phyloP scores from a whole-genome alignment of 2,888 invertebrate genomes.

The Homarus gammarus region DNA sequence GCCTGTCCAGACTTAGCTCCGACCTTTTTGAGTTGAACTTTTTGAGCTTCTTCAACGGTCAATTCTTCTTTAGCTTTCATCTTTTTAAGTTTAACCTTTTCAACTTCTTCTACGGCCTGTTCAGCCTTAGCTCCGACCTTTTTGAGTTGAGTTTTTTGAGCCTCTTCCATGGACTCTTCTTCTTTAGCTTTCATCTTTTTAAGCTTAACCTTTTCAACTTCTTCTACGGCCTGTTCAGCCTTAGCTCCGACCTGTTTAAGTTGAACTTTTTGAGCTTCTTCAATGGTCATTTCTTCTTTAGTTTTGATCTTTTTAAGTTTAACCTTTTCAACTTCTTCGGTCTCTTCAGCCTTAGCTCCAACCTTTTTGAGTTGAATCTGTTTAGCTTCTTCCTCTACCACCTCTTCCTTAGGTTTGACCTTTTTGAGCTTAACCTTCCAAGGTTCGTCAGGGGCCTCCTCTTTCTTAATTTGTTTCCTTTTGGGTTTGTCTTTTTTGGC shows the following conservation, averaged over 20 bases:
- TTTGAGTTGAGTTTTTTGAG: conserved; percentile 16
- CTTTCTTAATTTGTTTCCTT: conserved; percentile 29
- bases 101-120: conserved; percentile 11
- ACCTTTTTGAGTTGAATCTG: conserved; percentile 36
- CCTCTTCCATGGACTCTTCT: conserved; percentile 15
- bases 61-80: conserved; percentile 10
- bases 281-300: conserved; percentile 47
- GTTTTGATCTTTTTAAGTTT: conserved; percentile 38
- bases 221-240: conserved; percentile 36
- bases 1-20: conserved; percentile 7
- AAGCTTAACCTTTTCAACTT: conserved; percentile 22
- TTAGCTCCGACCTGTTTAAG: conserved; percentile 30
- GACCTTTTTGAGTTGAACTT: conserved; percentile 33
- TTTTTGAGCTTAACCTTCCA: conserved; percentile 43
- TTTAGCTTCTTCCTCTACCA: conserved; percentile 24
- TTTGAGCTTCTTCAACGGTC: conserved; percentile 4
- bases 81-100: conserved; percentile 30
- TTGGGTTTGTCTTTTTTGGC: conserved; percentile 35
- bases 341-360: conserved; percentile 18
- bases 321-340: conserved; percentile 45
- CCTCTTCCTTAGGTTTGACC: conserved; percentile 33
- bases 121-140: conserved; percentile 33
- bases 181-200: conserved; percentile 32
- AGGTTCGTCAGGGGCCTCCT: conserved; percentile 13
- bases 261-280: conserved; percentile 42